These are phyloP conservation scores for Papilio machaon DNA, from an alignment of 1,140 invertebrate species.

Conservation along the genomic window DNA sequence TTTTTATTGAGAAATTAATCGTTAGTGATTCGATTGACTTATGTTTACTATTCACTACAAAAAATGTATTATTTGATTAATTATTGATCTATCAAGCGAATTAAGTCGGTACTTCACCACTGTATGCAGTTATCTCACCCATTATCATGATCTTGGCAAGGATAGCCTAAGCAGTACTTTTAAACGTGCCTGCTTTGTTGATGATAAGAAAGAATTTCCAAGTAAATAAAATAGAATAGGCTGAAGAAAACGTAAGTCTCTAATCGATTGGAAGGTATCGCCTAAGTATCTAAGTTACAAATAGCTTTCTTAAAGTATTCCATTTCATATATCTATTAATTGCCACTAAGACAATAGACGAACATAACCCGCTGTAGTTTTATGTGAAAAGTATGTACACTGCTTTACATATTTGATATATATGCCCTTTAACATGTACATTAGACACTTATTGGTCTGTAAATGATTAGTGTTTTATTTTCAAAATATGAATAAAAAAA, in stretches of 20 bases:
- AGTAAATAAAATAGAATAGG: neutral
- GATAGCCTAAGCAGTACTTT: constrained; percentile 36
- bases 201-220: constrained; percentile 11
- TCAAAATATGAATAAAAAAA: no score
- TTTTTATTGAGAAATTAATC: no score
- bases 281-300: neutral
- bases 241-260: neutral
- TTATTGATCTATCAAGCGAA: neutral
- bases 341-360: no score
- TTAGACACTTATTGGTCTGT: no score
- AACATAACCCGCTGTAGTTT: no score
- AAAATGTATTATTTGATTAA: neutral
- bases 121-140: constrained; percentile 26
- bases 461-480: no score
- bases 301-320: no score
- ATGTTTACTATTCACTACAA: neutral
- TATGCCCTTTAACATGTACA: no score
- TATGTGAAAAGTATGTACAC: no score
- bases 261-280: no score
- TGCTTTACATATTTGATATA: no score
- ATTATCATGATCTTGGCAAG: constrained; percentile 34
- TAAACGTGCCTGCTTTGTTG: constrained; percentile 27
- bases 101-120: constrained; percentile 1
- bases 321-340: no score
- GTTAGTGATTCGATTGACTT: neutral